Evolutionary conservation across 2,113 vertebrate species (phyloP).

Genomic region (Lepus europaeus): DNA sequence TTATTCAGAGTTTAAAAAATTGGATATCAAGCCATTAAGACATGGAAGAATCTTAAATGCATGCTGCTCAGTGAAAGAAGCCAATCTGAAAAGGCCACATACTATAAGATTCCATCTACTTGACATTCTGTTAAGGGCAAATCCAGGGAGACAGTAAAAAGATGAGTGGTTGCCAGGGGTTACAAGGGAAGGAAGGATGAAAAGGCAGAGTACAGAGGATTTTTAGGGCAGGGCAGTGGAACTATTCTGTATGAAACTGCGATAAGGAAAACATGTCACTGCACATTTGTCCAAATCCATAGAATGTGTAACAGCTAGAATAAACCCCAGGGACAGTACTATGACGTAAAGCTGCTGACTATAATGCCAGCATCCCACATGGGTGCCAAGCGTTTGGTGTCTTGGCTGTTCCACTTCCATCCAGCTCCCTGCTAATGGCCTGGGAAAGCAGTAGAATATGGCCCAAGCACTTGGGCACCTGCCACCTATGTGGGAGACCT

Average conservation of each 20-base stretch:
- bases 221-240: background rate
- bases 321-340: background rate
- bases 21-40: background rate
- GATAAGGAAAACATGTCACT: background rate
- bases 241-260: background rate
- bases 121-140: conserved; percentile 13
- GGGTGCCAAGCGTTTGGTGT: too few species aligned
- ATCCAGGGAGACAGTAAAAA: background rate
- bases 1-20: conserved; percentile 37
- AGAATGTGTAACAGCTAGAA: background rate
- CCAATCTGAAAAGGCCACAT: conserved; percentile 23
- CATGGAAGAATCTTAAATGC: conserved; percentile 14
- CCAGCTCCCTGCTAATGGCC: too few species aligned
- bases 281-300: background rate
- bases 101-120: background rate
- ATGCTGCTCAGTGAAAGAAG: background rate
- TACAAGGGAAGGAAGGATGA: background rate
- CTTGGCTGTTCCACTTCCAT: too few species aligned
- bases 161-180: background rate
- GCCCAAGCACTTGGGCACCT: too few species aligned
- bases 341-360: too few species aligned
- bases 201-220: background rate
- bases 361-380: too few species aligned
- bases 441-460: too few species aligned
- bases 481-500: too few species aligned